Evolutionary conservation across 1,140 invertebrate genomes (phyloP), one percentile per base, ranked within the genome.

Genomic region (Caenorhabditis briggsae): DNA sequence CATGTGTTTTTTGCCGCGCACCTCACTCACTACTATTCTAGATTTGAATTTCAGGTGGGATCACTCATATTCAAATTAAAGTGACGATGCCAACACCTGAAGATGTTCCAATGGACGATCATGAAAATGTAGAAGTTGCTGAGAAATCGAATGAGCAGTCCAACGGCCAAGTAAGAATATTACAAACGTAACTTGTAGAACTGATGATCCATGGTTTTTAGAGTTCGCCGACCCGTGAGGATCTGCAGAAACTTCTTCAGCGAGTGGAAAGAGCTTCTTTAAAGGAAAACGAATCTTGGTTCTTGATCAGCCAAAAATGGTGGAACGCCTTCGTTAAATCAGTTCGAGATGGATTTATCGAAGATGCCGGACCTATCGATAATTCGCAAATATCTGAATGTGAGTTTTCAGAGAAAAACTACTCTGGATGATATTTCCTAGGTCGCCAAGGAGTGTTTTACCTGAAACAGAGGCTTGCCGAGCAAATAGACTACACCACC

Each of bases 381-480:
- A 87, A 86, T 78, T 48, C 53, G 6, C 23, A 86, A 12, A 86
- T 88, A 64, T 86, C 84, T 2, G 59, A 50, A 64, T 53, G 43
- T 65, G n/a, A 12, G 25, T 86, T 48, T 46, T 7, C 70, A 61
- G 65, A 55, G 56, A 2, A 43, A 11, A 50, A 7, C 25, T 50
- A 55, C 8, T 3, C 3, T 53, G 64, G n/a, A 25, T 41, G 18
- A 46, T 20, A 70, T 83, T 88, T 82, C 56, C 58, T 33, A 84
- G 82, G 20, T 11, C n/a, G 25, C 2, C 18, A 84, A 12, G 59
- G 64, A 16, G 18, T 8, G 18, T 86, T 78, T 56, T 58, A 50
- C 14, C 82, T 92, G n/a, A 91, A 91, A 78, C 90, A 59, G 14
- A 82, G 84, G 5, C 61, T 91, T 8, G 33, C 85, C 3, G 90